phyloP scores from a whole-genome alignment of 2,888 invertebrate genomes.

The Prosopocoilus inquinatus region DNA sequence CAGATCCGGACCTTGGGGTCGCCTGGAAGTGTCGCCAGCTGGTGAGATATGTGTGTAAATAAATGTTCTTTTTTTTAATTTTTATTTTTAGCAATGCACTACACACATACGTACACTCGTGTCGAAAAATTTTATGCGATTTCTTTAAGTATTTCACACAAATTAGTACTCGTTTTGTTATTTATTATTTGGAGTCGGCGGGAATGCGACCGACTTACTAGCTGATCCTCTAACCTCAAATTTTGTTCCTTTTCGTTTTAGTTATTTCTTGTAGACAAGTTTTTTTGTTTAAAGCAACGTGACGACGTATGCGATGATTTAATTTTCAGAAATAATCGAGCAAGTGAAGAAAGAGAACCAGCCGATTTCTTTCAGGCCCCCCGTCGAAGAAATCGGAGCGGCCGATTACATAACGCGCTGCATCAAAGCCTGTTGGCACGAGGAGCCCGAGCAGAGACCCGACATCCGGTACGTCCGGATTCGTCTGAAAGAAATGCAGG shows the following conservation, averaged over 20 bases:
- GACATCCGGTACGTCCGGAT: slow-evolving; percentile 75
- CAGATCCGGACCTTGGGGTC: slow-evolving; percentile 78
- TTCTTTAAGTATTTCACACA: too few species aligned
- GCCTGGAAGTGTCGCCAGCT: slow-evolving; percentile 47
- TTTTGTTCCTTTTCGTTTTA: background rate
- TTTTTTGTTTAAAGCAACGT: too few species aligned
- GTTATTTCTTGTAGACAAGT: too few species aligned
- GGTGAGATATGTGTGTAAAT: slow-evolving; percentile 20
- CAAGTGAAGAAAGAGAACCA: slow-evolving; percentile 42
- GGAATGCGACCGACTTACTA: too few species aligned
- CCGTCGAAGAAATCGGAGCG: slow-evolving; percentile 62
- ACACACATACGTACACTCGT: too few species aligned
- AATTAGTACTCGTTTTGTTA: too few species aligned
- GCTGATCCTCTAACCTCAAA: too few species aligned
- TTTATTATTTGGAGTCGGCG: too few species aligned
- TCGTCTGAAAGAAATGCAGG: slow-evolving; percentile 77
- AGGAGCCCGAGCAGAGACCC: slow-evolving; percentile 73
- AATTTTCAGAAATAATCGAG: slow-evolving; percentile 50
- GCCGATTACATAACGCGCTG: slow-evolving; percentile 74
- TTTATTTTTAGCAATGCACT: background rate
- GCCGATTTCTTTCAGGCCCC: slow-evolving; percentile 62
- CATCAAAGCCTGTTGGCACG: slow-evolving; percentile 78
- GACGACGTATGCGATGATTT: background rate
- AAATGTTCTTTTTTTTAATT: slow-evolving; percentile 9
- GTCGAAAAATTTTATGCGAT: too few species aligned